These are phyloP conservation scores for Calycopis cecrops DNA, from an alignment of 1,140 invertebrate genomes.

Conservation along the genomic window DNA sequence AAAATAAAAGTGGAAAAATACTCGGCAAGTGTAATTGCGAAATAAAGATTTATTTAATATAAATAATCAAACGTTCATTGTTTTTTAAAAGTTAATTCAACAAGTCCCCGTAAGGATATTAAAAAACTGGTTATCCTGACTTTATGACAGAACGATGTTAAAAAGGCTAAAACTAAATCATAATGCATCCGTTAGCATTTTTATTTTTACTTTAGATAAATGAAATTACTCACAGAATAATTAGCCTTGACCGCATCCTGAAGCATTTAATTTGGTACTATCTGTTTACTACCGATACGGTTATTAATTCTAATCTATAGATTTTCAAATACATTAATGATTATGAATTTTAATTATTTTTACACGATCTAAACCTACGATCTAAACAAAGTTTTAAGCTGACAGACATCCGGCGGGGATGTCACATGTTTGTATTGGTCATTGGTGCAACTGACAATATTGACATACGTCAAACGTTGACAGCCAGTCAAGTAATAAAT, in stretches of 20 bases:
- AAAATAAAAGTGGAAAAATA: no score
- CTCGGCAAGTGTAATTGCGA: no score
- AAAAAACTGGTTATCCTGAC: no score
- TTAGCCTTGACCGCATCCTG: conserved; percentile 33
- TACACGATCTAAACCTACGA: no score
- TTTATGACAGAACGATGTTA: no score
- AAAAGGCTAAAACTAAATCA: no score
- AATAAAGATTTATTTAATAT: no score
- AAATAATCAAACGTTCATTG: no score
- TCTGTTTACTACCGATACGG: background rate
- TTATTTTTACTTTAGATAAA: conserved; percentile 12
- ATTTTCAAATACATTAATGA: conserved; percentile 1
- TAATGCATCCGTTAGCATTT: background rate
- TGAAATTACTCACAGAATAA: conserved; percentile 35
- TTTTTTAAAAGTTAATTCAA: no score
- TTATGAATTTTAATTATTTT: background rate
- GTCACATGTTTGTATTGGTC: conserved; percentile 2
- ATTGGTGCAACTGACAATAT: background rate
- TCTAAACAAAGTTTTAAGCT: background rate
- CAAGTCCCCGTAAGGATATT: no score
- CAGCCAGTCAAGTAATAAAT: background rate
- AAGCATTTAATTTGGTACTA: conserved; percentile 4
- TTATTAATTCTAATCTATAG: background rate
- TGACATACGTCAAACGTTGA: background rate
- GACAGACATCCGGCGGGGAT: background rate